These are phyloP conservation scores for Copidosoma floridanum DNA, from an alignment of 1,140 invertebrate genomes.

Conservation along the genomic window DNA sequence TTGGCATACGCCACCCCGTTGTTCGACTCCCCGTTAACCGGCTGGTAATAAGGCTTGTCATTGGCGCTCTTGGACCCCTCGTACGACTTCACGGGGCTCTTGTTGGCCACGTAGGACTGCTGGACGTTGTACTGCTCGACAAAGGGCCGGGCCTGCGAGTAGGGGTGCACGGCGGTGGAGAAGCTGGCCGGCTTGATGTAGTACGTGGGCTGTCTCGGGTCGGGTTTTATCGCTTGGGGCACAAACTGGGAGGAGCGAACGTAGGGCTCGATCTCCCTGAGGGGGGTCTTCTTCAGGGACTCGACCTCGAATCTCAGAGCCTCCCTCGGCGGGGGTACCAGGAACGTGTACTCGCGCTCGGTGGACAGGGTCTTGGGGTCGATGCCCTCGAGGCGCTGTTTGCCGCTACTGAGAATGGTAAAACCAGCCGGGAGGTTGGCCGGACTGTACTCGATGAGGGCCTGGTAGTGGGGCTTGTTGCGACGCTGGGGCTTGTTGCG, in stretches of 20 bases:
- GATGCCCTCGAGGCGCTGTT: slow-evolving; percentile 24
- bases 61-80: slow-evolving; percentile 41
- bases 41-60: slow-evolving; percentile 38
- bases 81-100: slow-evolving; percentile 37
- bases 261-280: slow-evolving; percentile 38
- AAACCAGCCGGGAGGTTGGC: slow-evolving; percentile 55
- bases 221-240: slow-evolving; percentile 33
- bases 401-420: slow-evolving; percentile 48
- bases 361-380: slow-evolving; percentile 38
- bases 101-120: slow-evolving; percentile 32
- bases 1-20: slow-evolving; percentile 28
- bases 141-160: slow-evolving; percentile 36
- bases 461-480: slow-evolving; percentile 26
- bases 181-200: slow-evolving; percentile 40
- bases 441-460: slow-evolving; percentile 46
- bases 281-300: slow-evolving; percentile 39
- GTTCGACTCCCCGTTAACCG: slow-evolving; percentile 27
- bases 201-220: slow-evolving; percentile 37
- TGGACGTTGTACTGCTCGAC: slow-evolving; percentile 29
- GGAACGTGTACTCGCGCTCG: slow-evolving; percentile 47
- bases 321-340: slow-evolving; percentile 48
- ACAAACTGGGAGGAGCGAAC: slow-evolving; percentile 36
- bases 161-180: slow-evolving; percentile 30
- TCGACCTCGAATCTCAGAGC: slow-evolving; percentile 44
- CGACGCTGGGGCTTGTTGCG: slow-evolving; percentile 40